Evolutionary conservation across 2,888 invertebrate genomes (phyloP), one percentile per base, ranked within the genome.

Genomic region (Clistopyga incitator): DNA sequence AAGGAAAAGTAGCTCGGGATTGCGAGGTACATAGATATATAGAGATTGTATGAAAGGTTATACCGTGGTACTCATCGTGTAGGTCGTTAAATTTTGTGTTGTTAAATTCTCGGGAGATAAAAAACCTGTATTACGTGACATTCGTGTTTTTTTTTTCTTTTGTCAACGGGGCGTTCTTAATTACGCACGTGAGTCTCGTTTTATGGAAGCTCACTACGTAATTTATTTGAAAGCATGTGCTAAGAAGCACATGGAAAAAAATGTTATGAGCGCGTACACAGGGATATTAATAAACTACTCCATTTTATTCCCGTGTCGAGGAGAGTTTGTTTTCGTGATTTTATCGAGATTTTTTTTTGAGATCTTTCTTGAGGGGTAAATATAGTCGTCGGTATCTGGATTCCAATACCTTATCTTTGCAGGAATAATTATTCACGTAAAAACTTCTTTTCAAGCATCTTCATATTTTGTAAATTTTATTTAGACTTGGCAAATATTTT

Each of bases 21-120:
- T 34, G 34, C 23, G 42, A 10, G 20, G 11, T 20, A 18, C n/a
- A 38, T 64, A 47, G 15, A n/a, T 64, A 4, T 18, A 64, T 4
- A 20, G 3, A 29, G 1, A 64, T 18, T 3, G 42, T 13, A 20
- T 64, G 13, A 42, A 42, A 38, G 11, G 42, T 23, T 23, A 42
- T 4, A 38, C 20, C 18, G 38, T 42, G 11, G 38, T 3, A 18
- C 38, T 42, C 18, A 10, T 20, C 34, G 20, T 11, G 64, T 38
- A 64, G 20, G 64, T 64, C 34, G 18, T 64, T 38, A 64, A 64
- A 64, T 38, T 38, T 38, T 10, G 18, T 38, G 38, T 20, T 18
- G 64, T 64, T 64, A 42, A 64, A 64, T 64, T 64, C 64, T 34
- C 38, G 38, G 10, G 64, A 64, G 20, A 64, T 64, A 1, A 64